Evolutionary conservation across 2,888 invertebrate species (phyloP).

Genomic region (Spicauda simplicius): DNA sequence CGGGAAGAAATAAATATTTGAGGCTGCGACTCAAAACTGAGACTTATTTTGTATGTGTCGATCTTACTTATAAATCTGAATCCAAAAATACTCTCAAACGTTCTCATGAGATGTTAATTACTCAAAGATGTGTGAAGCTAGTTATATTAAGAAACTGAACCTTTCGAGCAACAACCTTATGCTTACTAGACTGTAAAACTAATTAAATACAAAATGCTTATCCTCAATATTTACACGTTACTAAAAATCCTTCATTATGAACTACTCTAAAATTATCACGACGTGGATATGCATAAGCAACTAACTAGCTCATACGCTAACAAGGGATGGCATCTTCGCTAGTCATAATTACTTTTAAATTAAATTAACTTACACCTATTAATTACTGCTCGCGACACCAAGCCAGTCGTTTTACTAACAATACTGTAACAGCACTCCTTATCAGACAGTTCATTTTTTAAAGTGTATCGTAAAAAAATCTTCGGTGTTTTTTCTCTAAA

Average conservation of each 20-base stretch:
- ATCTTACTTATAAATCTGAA: no score
- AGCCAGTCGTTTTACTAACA: not conserved
- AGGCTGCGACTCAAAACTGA: no score
- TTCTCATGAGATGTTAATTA: not conserved
- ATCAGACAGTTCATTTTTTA: not conserved
- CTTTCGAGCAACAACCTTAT: not conserved
- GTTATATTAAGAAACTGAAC: not conserved
- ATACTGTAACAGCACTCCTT: not conserved
- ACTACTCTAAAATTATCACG: conserved; percentile 30
- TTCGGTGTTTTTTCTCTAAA: no score
- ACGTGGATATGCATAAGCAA: conserved; percentile 7
- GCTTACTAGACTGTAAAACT: not conserved
- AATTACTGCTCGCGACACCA: conserved; percentile 40
- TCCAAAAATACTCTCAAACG: no score
- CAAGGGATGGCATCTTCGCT: conserved; percentile 9
- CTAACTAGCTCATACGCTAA: conserved; percentile 29
- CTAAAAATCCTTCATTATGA: conserved; percentile 11
- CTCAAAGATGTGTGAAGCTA: not conserved
- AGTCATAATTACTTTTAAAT: conserved; percentile 44
- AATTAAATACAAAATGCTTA: not conserved
- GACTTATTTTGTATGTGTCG: no score
- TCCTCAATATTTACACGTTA: not conserved
- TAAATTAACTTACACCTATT: conserved; percentile 52
- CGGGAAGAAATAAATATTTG: no score
- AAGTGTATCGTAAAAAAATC: no score